Evolutionary conservation across 2,888 invertebrate genomes (phyloP).

Genomic region (Lasioglossum lativentre): DNA sequence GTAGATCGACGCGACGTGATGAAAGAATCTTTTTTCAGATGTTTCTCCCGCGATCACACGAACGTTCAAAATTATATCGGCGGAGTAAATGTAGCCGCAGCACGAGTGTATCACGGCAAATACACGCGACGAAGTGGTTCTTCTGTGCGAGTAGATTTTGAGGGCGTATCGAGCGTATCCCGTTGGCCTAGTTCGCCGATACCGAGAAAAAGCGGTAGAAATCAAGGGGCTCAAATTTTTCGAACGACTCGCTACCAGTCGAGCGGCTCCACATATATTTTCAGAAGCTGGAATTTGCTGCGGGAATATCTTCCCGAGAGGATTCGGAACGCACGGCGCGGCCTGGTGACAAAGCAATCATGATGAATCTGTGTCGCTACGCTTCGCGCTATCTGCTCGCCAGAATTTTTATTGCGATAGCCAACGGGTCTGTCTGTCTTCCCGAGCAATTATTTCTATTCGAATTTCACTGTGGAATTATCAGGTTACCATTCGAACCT

Average conservation of each 20-base stretch:
- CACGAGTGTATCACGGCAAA: neutral
- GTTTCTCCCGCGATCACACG: neutral
- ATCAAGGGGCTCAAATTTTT: constrained; percentile 16
- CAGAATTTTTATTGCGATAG: neutral
- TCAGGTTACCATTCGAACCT: neutral
- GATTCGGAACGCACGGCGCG: neutral
- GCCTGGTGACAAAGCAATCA: neutral
- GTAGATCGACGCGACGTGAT: neutral
- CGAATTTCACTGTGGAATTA: neutral
- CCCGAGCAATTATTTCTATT: neutral
- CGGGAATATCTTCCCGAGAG: neutral
- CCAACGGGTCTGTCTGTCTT: neutral
- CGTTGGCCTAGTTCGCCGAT: constrained; percentile 39
- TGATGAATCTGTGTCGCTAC: neutral
- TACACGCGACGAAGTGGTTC: constrained; percentile 20
- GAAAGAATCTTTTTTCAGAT: neutral
- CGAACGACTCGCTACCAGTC: neutral
- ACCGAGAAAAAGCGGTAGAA: constrained; percentile 27
- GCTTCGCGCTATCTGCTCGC: neutral
- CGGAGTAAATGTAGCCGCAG: constrained; percentile 21
- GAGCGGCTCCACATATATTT: constrained; percentile 2
- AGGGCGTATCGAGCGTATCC: constrained; percentile 56
- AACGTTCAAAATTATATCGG: constrained; percentile 16
- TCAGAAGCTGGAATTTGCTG: constrained; percentile 11
- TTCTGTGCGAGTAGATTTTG: constrained; percentile 45